A percentile compares a stretch with the other conserved stretches of the same genome.
phyloP scores from a whole-genome alignment of 2,888 invertebrate genomes.

The Pristionchus exspectatus region DNA sequence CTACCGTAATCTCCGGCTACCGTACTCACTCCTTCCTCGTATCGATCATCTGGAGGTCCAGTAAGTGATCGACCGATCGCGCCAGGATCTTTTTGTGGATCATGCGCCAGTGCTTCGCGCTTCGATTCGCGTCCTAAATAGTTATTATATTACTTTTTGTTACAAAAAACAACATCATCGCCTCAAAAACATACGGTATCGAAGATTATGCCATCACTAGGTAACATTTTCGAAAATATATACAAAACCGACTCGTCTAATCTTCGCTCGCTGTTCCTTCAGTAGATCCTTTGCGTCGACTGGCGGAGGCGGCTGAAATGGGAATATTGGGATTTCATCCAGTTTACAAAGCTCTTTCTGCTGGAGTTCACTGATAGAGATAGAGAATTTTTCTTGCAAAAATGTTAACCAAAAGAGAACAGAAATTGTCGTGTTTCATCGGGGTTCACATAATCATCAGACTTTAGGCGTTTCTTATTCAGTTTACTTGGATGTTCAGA shows the following conservation, averaged over 20 bases:
- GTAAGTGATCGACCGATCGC: constrained; percentile 29
- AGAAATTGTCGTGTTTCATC: too few species aligned
- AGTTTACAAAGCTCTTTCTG: neutral
- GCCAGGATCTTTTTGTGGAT: constrained; percentile 23
- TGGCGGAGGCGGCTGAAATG: neutral
- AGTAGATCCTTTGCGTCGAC: neutral
- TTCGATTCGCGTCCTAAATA: constrained; percentile 8
- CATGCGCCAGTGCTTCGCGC: constrained; percentile 25
- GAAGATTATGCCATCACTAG: neutral
- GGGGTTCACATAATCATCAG: too few species aligned
- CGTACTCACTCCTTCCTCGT: constrained; percentile 17
- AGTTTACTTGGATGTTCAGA: too few species aligned
- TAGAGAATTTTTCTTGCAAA: too few species aligned
- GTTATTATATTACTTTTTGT: too few species aligned
- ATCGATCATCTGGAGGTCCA: constrained; percentile 41
- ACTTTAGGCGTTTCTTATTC: too few species aligned
- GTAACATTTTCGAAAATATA: neutral
- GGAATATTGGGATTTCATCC: neutral
- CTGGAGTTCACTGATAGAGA: too few species aligned
- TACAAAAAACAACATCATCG: too few species aligned
- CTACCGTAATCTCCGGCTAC: neutral
- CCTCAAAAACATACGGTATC: too few species aligned
- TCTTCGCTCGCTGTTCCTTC: constrained; percentile 18
- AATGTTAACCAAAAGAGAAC: too few species aligned
- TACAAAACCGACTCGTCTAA: neutral